phyloP scores from a whole-genome alignment of 2,888 invertebrate genomes.

The Trissonchulus latispiculum region DNA sequence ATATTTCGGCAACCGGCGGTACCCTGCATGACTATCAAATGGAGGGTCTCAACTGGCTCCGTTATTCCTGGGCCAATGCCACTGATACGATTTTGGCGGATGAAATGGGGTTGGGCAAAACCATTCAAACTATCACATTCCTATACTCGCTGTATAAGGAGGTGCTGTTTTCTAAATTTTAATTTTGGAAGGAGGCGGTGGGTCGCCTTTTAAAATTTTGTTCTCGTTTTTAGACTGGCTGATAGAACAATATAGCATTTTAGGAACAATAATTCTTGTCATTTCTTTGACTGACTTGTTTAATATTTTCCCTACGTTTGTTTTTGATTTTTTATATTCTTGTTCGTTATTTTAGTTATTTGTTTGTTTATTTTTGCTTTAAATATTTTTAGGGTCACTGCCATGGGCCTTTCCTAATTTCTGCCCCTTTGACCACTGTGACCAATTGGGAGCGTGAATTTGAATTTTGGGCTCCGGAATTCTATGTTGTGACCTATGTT shows the following conservation, averaged over 20 bases:
- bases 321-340: too few species aligned
- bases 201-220: too few species aligned
- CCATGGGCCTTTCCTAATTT: slow-evolving; percentile 74
- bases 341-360: too few species aligned
- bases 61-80: slow-evolving; percentile 89
- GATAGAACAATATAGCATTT: too few species aligned
- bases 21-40: slow-evolving; percentile 93
- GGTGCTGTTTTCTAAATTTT: too few species aligned
- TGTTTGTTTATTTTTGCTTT: too few species aligned
- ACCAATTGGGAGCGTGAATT: slow-evolving; percentile 99
- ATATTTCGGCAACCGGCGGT: slow-evolving; percentile 79
- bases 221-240: too few species aligned
- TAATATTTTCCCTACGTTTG: too few species aligned
- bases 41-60: slow-evolving; percentile 93
- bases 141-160: slow-evolving; percentile 94
- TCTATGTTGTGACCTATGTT: slow-evolving; percentile 80
- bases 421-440: slow-evolving; percentile 96
- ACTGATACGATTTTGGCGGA: slow-evolving; percentile 96
- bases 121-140: slow-evolving; percentile 98
- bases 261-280: too few species aligned
- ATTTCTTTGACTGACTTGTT: too few species aligned
- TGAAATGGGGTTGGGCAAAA: slow-evolving; percentile 99
- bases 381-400: slow-evolving; percentile 73
- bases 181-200: too few species aligned
- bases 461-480: slow-evolving; percentile 97